Evolutionary conservation across 2,113 vertebrate species (phyloP), one percentile per base, ranked within the genome.

Genomic region (Campylomormyrus tamandua): DNA sequence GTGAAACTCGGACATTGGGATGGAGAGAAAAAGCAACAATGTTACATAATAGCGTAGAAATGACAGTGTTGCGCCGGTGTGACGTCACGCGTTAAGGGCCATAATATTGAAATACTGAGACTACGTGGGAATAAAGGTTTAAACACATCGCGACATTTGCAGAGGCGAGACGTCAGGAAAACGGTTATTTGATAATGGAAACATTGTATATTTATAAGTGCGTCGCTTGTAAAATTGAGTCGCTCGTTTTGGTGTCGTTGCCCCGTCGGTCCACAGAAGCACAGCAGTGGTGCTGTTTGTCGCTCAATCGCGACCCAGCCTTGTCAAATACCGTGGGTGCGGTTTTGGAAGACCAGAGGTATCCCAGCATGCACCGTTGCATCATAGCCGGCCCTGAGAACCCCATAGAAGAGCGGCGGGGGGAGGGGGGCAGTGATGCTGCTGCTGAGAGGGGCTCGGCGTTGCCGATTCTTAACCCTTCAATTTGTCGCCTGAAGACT

Each of bases 331-430:
- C 17, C 74, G 77, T 84, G 90, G 90, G 90, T 86, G 90, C 87
- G 90, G 90, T 27, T 89, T 85, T 90, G 90, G 90, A 89, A 19
- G 88, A 90, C 87, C 90, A 56, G 56, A 48, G 88, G 48, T 86
- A 86, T 90, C 90, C 90, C 90, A 58, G 87, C 70, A 27, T 89
- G 90, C 90, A 66, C 83, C 27, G 90, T 45, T 15, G 17, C 49
- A 48, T 46, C 80, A 42, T 19, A 89, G n/a, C 46, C 58, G 42
- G 58, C 39, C 50, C 39, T 39, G 27, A 31, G 46, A 19, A 39
- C 7, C 52, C 39, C 86, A 27, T 42, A 39, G 39, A 87, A 58
- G 35, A 56, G 52, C 1, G 27, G 27, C 35, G 6, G 52, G 31
- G 31, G 24, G 49, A 39, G 35, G 52, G 39, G 15, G 27, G 70